Evolutionary conservation across 2,113 vertebrate species (phyloP).

Genomic region (Phalacrocorax aristotelis): DNA sequence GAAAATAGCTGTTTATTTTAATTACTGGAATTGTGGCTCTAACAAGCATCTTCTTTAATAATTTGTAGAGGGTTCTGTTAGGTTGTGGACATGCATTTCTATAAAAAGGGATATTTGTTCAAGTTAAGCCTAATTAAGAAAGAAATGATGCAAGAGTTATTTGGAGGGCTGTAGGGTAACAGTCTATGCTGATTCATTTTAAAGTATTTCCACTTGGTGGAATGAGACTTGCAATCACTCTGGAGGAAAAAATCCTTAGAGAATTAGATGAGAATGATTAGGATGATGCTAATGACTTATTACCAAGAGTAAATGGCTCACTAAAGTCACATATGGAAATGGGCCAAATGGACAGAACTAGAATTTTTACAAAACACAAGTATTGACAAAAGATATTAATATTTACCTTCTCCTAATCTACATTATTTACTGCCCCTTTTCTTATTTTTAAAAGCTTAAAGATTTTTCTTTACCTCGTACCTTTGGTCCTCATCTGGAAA

Average conservation of each 20-base stretch:
- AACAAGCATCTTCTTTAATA: not conserved
- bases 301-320: not conserved
- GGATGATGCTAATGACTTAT: not conserved
- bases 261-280: slow-evolving; percentile 9
- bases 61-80: not conserved
- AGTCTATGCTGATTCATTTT: not conserved
- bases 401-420: not conserved
- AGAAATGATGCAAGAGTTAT: slow-evolving; percentile 47
- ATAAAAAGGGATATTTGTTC: slow-evolving; percentile 13
- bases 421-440: not conserved
- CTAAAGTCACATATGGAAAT: not conserved
- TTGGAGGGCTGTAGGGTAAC: not conserved
- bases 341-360: not conserved
- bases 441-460: not conserved
- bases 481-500: not conserved
- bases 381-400: not conserved
- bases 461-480: not conserved
- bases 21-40: not conserved
- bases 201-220: not conserved
- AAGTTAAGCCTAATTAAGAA: slow-evolving; percentile 42
- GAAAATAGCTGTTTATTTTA: slow-evolving; percentile 26
- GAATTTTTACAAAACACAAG: not conserved
- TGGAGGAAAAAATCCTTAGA: not conserved
- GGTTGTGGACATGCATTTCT: not conserved
- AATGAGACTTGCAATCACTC: slow-evolving; percentile 15